Base-by-base conservation (phyloP, 92 coral and sea anemone genomes). In the Umimayanthus chanpuru region DNA sequence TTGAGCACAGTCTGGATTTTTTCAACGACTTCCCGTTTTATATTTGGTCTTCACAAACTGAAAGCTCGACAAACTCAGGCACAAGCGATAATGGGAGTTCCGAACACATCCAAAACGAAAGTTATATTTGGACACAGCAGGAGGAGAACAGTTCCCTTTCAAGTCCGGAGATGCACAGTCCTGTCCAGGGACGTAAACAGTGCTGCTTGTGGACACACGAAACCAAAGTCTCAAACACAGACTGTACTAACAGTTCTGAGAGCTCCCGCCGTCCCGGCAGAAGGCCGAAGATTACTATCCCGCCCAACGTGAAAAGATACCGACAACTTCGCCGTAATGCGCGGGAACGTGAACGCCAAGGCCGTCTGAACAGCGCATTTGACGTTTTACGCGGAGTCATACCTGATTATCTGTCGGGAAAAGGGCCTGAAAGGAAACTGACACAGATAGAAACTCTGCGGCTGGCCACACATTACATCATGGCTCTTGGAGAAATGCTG, bases 251-350 rank as follows among this genome's bases (percentile, higher is more conserved):
- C 25, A 83, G 61, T 9, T 90, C 70, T 16, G 94, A 95, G 89
- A 90, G 80, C 29, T 73, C 85, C 49, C 90, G 85, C 25, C 94
- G 90, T 56, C 85, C 91, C 14, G 92, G 93, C 18, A 84, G 93
- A 71, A 87, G 98, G 26, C 92, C 92, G 67, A 95, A 91, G 78
- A 78, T 91, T 29, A 91, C 93, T 7, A 95, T 97, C 25, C 95
- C 99, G 44, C 94, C 98, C 32, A 92, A 95, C 15, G 96, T 97
- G 9, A 92, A 94, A 77, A 88, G 99, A 39, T 94, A 94, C 61
- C 93, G 99, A 39, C 99, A 97, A 73, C 99, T 97, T 76, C 94
- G 99, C 44, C 91, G 99, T 65, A 97, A 97, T 68, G 99, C 99
- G 50, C 92, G 99, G 25, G 99, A 97, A 77, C 96, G 99, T 4